Evolutionary conservation across 2,113 vertebrate species (phyloP).

Genomic region (Arenaria interpres): DNA sequence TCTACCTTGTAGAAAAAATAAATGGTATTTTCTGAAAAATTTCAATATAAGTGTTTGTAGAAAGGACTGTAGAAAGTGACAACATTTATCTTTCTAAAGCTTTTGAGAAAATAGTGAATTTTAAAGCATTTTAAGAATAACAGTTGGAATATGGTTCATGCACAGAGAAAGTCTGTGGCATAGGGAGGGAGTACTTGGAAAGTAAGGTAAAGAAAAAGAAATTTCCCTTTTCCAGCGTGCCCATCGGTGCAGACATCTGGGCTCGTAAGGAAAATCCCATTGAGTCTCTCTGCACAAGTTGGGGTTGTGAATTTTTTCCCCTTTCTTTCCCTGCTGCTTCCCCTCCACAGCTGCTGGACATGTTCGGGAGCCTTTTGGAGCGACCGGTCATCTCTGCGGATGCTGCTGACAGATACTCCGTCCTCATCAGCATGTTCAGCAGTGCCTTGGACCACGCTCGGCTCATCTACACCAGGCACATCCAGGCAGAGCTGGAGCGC

Average conservation of each 20-base stretch:
- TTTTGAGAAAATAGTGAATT: not conserved
- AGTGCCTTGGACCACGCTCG: slow-evolving; percentile 81
- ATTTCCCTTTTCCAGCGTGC: not conserved
- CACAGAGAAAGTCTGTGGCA: not conserved
- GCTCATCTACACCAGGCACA: slow-evolving; percentile 75
- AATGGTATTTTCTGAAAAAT: not conserved
- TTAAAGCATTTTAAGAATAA: not conserved
- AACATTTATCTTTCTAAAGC: not conserved
- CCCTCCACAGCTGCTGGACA: slow-evolving; percentile 82
- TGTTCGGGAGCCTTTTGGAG: slow-evolving; percentile 86
- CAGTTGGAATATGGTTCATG: not conserved
- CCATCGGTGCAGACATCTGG: not conserved
- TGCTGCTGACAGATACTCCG: slow-evolving; percentile 71
- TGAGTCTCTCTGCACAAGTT: not conserved
- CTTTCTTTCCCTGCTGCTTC: not conserved
- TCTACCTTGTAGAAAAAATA: not conserved
- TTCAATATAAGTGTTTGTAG: not conserved
- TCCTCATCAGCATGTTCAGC: slow-evolving; percentile 82
- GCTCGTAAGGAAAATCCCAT: not conserved
- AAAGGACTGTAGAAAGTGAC: not conserved
- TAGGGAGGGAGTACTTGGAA: not conserved
- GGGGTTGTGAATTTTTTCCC: not conserved
- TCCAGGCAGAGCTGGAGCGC: slow-evolving; percentile 67
- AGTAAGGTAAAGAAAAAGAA: not conserved
- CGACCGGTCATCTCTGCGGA: slow-evolving; percentile 81